Conservation (phyloP, 2,113 vertebrate species). For the Apistogramma diplotaenia region DNA sequence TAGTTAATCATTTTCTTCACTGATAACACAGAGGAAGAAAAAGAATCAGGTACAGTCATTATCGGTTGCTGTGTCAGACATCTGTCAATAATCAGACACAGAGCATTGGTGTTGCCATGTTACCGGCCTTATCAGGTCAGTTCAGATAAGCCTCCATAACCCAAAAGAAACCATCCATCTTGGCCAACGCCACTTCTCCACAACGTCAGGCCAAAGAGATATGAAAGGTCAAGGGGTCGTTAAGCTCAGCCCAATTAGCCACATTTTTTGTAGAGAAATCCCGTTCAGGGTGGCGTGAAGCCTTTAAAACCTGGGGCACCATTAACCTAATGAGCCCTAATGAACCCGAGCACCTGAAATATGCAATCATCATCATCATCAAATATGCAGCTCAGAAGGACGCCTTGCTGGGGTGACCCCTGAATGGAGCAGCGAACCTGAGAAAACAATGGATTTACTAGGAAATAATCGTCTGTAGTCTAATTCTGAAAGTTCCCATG, state of each 20-base stretch:
- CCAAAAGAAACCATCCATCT: not conserved
- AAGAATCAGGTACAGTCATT: not conserved
- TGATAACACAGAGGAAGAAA: not conserved
- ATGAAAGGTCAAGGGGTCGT: constrained; percentile 12
- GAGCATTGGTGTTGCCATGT: not conserved
- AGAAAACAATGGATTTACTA: not conserved
- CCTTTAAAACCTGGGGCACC: constrained; percentile 23
- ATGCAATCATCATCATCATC: too few relatives aligned
- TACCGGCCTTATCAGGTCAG: constrained; percentile 9
- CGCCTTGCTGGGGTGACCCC: too few relatives aligned
- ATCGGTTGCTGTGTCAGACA: not conserved
- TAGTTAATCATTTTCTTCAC: not conserved
- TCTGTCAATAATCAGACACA: not conserved
- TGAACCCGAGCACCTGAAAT: too few relatives aligned
- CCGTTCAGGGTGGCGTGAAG: not conserved
- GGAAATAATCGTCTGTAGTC: not conserved
- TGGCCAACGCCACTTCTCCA: not conserved
- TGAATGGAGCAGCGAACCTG: not conserved
- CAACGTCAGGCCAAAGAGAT: constrained; percentile 20
- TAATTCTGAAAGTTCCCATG: not conserved
- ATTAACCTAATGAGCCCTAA: constrained; percentile 56
- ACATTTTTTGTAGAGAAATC: constrained; percentile 33
- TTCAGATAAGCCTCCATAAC: constrained; percentile 28
- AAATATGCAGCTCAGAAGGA: too few relatives aligned
- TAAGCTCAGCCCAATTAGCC: constrained; percentile 30